Evolutionary conservation across 2,797 vertebrate species (phyloP).

Genomic region (Gadopsis marmoratus): DNA sequence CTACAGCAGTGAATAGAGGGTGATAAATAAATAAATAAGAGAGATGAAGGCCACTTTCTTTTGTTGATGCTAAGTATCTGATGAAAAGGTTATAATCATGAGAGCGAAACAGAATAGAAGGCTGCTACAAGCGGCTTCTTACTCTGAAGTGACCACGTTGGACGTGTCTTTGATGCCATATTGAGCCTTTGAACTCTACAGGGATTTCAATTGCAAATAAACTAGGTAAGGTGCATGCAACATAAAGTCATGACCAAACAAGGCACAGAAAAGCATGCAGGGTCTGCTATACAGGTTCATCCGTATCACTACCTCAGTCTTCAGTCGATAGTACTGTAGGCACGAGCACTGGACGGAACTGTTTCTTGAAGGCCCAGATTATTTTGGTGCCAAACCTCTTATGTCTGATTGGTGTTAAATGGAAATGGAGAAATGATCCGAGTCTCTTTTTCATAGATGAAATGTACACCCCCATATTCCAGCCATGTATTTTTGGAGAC

Average conservation of each 20-base stretch:
- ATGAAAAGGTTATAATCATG: constrained; percentile 41
- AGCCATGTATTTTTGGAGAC: not conserved
- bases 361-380: not conserved
- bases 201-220: constrained; percentile 62
- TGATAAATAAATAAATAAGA: not conserved
- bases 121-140: constrained; percentile 21
- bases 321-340: not conserved
- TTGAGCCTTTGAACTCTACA: constrained; percentile 40
- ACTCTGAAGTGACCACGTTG: constrained; percentile 33
- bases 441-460: not conserved
- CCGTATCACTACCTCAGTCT: not conserved
- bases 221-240: not conserved
- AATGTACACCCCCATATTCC: not conserved
- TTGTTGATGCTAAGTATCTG: constrained; percentile 28
- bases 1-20: not conserved
- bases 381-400: not conserved
- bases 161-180: constrained; percentile 51
- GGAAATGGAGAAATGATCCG: not conserved
- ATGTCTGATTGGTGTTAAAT: not conserved
- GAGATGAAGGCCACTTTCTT: constrained; percentile 27
- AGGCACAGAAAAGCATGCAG: not conserved
- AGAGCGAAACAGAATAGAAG: constrained; percentile 5
- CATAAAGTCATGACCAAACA: not conserved
- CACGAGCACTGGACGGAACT: not conserved
- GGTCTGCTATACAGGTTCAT: not conserved